Evolutionary conservation across 23 tunicate species (phyloP).

Genomic region (Styela plicata): DNA sequence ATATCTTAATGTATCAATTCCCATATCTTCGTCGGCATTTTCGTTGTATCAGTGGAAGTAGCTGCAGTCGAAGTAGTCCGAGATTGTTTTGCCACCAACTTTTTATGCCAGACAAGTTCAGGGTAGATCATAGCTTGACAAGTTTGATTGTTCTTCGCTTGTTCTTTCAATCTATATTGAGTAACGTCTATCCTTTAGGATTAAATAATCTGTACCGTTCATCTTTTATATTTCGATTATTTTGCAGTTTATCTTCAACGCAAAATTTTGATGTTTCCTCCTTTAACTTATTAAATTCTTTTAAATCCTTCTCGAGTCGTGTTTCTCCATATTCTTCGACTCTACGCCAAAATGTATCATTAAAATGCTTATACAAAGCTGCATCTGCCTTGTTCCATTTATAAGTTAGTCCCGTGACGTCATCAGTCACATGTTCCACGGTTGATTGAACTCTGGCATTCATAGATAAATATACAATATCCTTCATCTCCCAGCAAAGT

Average conservation of each 20-base stretch:
- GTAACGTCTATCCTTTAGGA: constrained; percentile 60
- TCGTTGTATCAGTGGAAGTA: no score
- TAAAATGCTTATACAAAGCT: constrained; percentile 38
- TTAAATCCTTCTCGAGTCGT: constrained; percentile 37
- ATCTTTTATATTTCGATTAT: constrained; percentile 14
- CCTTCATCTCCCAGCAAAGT: constrained; percentile 44
- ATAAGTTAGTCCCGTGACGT: constrained; percentile 5
- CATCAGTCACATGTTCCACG: background rate
- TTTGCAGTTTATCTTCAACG: constrained; percentile 40
- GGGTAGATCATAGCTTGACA: constrained; percentile 16
- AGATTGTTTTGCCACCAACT: background rate
- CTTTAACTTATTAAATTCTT: constrained; percentile 32
- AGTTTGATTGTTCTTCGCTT: constrained; percentile 14
- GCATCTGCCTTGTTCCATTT: constrained; percentile 65
- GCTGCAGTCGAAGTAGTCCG: no score
- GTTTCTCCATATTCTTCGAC: constrained; percentile 48
- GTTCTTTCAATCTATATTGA: constrained; percentile 49
- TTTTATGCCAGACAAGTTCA: background rate
- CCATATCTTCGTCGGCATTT: no score
- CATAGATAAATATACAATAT: constrained; percentile 35
- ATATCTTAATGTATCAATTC: no score
- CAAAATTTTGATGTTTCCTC: constrained; percentile 26
- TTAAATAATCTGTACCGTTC: constrained; percentile 22
- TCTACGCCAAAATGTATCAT: constrained; percentile 63
- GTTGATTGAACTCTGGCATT: constrained; percentile 41